Evolutionary conservation across 2,113 vertebrate species (phyloP).

Genomic region (Charadrius vociferus): DNA sequence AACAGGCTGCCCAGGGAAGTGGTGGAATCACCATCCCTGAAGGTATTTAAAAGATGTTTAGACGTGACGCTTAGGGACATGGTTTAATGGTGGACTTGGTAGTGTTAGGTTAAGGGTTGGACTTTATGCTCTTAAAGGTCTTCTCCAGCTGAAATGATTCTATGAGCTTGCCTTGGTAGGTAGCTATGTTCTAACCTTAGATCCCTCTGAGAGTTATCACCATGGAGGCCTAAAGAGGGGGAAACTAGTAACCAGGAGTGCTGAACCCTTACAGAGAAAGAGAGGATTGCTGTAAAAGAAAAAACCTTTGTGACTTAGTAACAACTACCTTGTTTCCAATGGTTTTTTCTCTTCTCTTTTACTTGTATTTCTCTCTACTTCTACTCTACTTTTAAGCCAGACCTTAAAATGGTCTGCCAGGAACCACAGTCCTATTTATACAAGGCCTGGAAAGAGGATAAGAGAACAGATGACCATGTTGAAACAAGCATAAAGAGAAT

Average conservation of each 20-base stretch:
- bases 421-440: neutral
- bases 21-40: too few species aligned
- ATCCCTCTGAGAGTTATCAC: accelerated
- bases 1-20: neutral
- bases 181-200: neutral
- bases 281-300: neutral
- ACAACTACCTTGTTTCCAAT: neutral
- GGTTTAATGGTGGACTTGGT: neutral
- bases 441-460: neutral
- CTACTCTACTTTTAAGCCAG: neutral
- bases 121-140: neutral
- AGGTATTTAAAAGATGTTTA: neutral
- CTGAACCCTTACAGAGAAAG: neutral
- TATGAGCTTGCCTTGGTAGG: neutral
- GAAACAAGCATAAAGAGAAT: constrained; percentile 39
- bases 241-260: neutral
- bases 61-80: accelerated
- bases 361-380: neutral
- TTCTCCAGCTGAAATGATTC: neutral
- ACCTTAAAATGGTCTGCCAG: neutral
- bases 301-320: neutral
- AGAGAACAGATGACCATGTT: constrained; percentile 50
- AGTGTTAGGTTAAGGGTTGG: neutral
- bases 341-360: neutral
- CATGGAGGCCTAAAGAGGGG: neutral